Conservation (phyloP, 2,113 vertebrate genomes). For the Phodopus roborovskii region DNA sequence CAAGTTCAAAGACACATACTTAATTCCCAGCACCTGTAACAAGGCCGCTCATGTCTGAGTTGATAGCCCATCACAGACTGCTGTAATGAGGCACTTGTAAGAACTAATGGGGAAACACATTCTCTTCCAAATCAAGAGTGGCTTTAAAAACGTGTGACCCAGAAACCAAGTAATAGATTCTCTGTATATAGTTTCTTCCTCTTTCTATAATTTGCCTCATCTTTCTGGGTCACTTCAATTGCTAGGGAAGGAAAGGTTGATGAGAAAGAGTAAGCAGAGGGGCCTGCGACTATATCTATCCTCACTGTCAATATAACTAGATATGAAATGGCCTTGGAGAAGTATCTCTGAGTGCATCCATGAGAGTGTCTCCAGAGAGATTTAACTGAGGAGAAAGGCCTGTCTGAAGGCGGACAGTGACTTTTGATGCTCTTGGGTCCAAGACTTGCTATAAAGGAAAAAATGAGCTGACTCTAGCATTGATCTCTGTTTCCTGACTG, state of each 20-base stretch:
- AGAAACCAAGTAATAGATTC: background rate
- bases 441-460: background rate
- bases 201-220: background rate
- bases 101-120: background rate
- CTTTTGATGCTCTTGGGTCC: background rate
- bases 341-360: background rate
- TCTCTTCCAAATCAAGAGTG: background rate
- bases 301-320: background rate
- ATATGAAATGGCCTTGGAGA: too few relatives aligned
- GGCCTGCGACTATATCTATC: accelerated
- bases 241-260: background rate
- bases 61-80: background rate
- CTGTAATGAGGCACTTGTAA: background rate
- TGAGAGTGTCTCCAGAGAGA: background rate
- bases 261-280: background rate
- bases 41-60: background rate
- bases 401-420: background rate
- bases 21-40: background rate
- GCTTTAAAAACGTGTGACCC: background rate
- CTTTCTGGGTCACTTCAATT: background rate
- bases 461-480: background rate
- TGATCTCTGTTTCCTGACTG: background rate
- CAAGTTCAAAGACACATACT: background rate
- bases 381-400: background rate
- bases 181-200: background rate